These are phyloP conservation scores for Perizoma flavofasciatum DNA, from an alignment of 2,888 invertebrate genomes.

Conservation along the genomic window DNA sequence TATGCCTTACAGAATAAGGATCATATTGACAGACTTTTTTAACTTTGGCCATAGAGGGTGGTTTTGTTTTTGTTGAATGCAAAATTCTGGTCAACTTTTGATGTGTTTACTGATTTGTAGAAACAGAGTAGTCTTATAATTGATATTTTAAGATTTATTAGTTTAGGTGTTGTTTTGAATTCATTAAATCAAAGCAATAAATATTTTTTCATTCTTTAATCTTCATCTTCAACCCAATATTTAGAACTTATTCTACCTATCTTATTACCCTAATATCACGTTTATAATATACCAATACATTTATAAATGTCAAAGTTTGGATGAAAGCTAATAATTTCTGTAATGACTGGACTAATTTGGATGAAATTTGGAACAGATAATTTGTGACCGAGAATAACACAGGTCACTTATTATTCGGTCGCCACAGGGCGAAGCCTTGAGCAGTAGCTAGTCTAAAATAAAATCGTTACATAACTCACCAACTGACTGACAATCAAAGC, in stretches of 20 bases:
- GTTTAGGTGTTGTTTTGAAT: slow-evolving; percentile 32
- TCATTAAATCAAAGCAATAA: slow-evolving; percentile 29
- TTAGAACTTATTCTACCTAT: not conserved
- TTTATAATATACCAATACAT: no score
- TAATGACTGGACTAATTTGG: no score
- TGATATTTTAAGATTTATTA: slow-evolving; percentile 36
- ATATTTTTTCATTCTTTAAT: not conserved
- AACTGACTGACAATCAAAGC: no score
- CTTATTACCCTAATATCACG: no score
- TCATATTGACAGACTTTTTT: slow-evolving; percentile 75
- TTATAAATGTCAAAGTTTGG: no score
- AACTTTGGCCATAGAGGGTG: slow-evolving; percentile 74
- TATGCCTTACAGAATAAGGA: slow-evolving; percentile 72
- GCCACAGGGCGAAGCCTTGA: no score
- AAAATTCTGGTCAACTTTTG: slow-evolving; percentile 23
- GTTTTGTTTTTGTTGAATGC: slow-evolving; percentile 74
- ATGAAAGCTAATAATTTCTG: no score
- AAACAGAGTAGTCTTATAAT: slow-evolving; percentile 22
- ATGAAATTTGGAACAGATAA: no score
- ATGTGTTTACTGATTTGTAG: slow-evolving; percentile 29
- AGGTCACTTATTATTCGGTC: no score
- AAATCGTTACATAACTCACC: no score
- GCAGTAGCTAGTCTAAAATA: no score
- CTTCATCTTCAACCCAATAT: not conserved
- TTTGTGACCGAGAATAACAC: no score